Evolutionary conservation across 2,113 vertebrate genomes (phyloP).

Genomic region (Callopanchax toddi): DNA sequence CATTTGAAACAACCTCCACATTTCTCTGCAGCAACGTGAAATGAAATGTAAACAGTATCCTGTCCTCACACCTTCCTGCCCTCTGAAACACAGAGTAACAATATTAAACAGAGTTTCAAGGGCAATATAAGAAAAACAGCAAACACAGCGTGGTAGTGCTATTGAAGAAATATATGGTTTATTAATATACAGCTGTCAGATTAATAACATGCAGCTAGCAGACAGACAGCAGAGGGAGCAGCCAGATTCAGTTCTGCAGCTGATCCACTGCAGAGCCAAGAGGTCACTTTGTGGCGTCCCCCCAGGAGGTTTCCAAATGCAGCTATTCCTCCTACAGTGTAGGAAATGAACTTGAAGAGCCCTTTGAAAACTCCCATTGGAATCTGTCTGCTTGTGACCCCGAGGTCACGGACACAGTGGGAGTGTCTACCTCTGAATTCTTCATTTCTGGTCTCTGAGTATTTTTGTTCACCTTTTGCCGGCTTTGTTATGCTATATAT

Average conservation of each 20-base stretch:
- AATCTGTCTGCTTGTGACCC: slow-evolving; percentile 27
- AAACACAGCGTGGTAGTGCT: background rate
- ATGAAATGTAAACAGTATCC: slow-evolving; percentile 19
- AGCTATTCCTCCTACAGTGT: slow-evolving; percentile 46
- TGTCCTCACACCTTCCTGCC: slow-evolving; percentile 8
- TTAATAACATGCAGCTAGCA: slow-evolving; percentile 33
- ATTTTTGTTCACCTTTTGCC: too few species aligned
- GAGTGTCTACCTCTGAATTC: slow-evolving; percentile 12
- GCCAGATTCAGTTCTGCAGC: slow-evolving; percentile 34
- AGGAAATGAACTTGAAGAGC: slow-evolving; percentile 63
- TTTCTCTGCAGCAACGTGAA: slow-evolving; percentile 18
- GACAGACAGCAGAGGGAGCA: slow-evolving; percentile 36
- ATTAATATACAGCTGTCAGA: slow-evolving; percentile 46
- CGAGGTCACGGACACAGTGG: slow-evolving; percentile 32
- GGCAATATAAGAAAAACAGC: slow-evolving; percentile 34
- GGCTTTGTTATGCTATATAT: too few species aligned
- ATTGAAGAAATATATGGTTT: slow-evolving; percentile 35
- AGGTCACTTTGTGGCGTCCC: slow-evolving; percentile 58
- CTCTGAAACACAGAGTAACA: background rate
- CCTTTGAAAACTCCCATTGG: slow-evolving; percentile 51
- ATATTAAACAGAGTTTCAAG: slow-evolving; percentile 39
- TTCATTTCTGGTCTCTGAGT: too few species aligned
- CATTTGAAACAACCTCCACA: too few species aligned
- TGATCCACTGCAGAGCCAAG: slow-evolving; percentile 22
- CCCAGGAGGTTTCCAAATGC: slow-evolving; percentile 52